Evolutionary conservation across 2,797 vertebrate genomes (phyloP).

Genomic region (Emydoidea blandingii): DNA sequence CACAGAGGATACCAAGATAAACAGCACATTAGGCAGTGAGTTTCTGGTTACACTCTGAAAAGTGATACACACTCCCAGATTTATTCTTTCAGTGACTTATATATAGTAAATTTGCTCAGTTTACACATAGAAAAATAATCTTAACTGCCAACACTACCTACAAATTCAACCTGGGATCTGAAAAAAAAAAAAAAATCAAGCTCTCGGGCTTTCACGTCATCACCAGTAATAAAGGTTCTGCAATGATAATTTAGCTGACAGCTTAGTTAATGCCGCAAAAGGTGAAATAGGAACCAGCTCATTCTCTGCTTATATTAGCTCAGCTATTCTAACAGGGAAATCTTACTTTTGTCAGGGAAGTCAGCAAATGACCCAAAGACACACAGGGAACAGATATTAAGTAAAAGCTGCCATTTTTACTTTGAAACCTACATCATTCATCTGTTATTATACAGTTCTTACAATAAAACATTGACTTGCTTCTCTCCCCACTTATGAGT

Average conservation of each 20-base stretch:
- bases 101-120: background rate
- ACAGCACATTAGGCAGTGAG: background rate
- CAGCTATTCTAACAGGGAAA: background rate
- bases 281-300: accelerated
- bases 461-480: background rate
- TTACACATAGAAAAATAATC: background rate
- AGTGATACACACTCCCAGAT: background rate
- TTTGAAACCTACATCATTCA: accelerated
- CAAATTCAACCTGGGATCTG: background rate
- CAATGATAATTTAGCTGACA: accelerated
- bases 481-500: background rate
- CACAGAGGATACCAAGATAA: background rate
- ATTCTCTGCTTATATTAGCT: background rate
- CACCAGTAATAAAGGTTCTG: background rate
- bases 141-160: background rate
- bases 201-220: background rate
- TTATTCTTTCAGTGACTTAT: background rate
- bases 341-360: background rate
- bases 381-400: background rate
- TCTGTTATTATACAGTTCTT: background rate
- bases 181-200: too few relatives aligned
- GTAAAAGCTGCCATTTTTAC: background rate
- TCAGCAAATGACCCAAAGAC: background rate
- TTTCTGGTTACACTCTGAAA: accelerated
- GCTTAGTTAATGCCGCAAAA: background rate